Evolutionary conservation across 2,888 invertebrate genomes (phyloP), one percentile per base, ranked within the genome.

Genomic region (Uropetala carovei): DNA sequence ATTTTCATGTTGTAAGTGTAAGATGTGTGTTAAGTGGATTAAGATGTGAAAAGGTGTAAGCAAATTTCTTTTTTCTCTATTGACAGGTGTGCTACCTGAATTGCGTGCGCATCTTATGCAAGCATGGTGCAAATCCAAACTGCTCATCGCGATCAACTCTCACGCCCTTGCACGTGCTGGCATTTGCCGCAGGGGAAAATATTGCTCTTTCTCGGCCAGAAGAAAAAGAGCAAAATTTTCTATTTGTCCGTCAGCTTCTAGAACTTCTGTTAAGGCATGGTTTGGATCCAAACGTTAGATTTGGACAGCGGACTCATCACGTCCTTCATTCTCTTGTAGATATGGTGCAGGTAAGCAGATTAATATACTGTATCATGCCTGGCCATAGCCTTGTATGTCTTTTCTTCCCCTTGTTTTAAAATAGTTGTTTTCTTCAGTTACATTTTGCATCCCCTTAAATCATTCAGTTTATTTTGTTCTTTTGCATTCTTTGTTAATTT

Each of bases 101-200:
- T 94, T 97, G 97, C 94, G 96, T 97, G 92, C 95, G 97, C 85
- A 96, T 97, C 89, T 95, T 97, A 56, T 95, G 97, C 93, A 96
- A 97, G 94, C 96, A 97, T 94, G 97, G 97, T 93, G 97, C 97
- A 57, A 97, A 97, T 94, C 97, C 97, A 64, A 97, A 97, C 94
- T 97, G 97, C 94, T 96, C 96, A 93, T 97, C 97, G 94, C 95
- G 96, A 68, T 96, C 96, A 92, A 97, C 97, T 94, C 94, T 97
- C 91, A 97, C 97, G 5, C 97, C 97, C 0, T 95, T 97, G 82
- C 97, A 97, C 94, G 96, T 97, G 92, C 95, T 97, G 94, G 96
- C 97, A 94, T 97, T 97, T 95, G 97, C 97, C 92, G 97, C 97
- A 93, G 96, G 96, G 93, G 97, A 97, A 94, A 97, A 97, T 94